phyloP scores from a whole-genome alignment of 2,113 vertebrate species.

The Alethe castanea region DNA sequence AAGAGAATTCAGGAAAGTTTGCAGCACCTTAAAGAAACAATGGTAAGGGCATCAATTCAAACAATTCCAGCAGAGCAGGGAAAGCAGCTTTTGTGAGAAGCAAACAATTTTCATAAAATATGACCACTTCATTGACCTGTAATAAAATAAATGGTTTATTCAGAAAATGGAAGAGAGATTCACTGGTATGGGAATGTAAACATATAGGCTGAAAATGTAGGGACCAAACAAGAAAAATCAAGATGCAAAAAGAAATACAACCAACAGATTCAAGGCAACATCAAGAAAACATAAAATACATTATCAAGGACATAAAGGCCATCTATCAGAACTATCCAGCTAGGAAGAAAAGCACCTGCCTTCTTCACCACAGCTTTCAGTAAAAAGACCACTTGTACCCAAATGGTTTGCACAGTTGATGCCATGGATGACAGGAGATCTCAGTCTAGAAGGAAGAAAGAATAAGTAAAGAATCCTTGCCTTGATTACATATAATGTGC shows the following conservation, averaged over 20 bases:
- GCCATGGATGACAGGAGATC: not conserved
- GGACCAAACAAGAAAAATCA: not conserved
- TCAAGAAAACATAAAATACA: not conserved
- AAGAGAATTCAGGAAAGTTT: slow-evolving; percentile 27
- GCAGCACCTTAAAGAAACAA: slow-evolving; percentile 36
- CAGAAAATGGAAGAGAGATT: not conserved
- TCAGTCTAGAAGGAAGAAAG: not conserved
- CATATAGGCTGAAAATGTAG: not conserved
- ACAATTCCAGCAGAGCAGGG: not conserved
- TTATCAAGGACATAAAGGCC: not conserved
- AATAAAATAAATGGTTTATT: not conserved
- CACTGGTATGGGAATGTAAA: not conserved
- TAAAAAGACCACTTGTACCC: not conserved
- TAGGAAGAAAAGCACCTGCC: not conserved
- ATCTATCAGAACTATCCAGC: not conserved
- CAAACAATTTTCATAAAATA: not conserved
- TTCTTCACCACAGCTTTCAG: not conserved
- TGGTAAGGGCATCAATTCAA: slow-evolving; percentile 20
- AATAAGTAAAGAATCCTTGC: not conserved
- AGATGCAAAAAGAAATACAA: not conserved
- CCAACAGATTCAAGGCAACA: not conserved
- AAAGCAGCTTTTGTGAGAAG: not conserved
- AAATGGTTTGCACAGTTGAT: not conserved
- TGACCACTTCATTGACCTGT: not conserved
- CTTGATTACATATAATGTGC: not conserved